Base-by-base conservation (phyloP, 2,113 vertebrate genomes). In the Coptodon rendalli region DNA sequence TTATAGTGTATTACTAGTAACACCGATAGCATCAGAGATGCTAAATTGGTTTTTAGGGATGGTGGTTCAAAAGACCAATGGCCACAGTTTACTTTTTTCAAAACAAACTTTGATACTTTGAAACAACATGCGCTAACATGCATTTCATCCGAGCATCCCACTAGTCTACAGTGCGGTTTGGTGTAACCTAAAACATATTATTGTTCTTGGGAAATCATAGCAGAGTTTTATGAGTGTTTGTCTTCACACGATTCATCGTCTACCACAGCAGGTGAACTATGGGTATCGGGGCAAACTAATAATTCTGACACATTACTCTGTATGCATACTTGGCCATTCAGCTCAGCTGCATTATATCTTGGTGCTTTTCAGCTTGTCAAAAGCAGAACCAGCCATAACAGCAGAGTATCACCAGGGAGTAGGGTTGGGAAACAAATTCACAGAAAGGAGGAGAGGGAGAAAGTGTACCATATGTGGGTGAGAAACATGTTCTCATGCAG, bases 331-430 rank as follows among this genome's bases (percentile, higher is more conserved):
- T 92, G 91, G 89, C 91, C 19, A 52, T 0, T 4, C 0, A 52
- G 96, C 97, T 95, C 97, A 97, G 17, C 97, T 98, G 93, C 94
- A 96, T 90, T 97, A 98, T 95, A 98, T 97, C 96, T 97, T 96
- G 5, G 95, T 96, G 81, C 97, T 98, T 97, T 97, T 97, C 95
- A 96, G 92, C 71, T 97, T 98, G 98, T 97, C 98, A 94, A 97
- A 98, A 96, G 97, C 97, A 96, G 97, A 97, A 96, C 97, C 97
- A 98, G 94, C 91, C 92, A 93, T 93, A 95, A 94, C 92, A 93
- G 86, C 86, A 78, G 89, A 90, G 87, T 61, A 84, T 94, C 94
- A 93, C 92, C 87, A 91, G 95, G 95, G 94, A 95, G 92, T 89
- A 89, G 84, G 76, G 92, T 94, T 95, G 94, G 93, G 94, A 93